Percentiles rank a stretch among this genome's conserved stretches.
These are phyloP conservation scores for Cephalopholis sonnerati DNA, from an alignment of 2,113 vertebrate species.

Conservation along the genomic window DNA sequence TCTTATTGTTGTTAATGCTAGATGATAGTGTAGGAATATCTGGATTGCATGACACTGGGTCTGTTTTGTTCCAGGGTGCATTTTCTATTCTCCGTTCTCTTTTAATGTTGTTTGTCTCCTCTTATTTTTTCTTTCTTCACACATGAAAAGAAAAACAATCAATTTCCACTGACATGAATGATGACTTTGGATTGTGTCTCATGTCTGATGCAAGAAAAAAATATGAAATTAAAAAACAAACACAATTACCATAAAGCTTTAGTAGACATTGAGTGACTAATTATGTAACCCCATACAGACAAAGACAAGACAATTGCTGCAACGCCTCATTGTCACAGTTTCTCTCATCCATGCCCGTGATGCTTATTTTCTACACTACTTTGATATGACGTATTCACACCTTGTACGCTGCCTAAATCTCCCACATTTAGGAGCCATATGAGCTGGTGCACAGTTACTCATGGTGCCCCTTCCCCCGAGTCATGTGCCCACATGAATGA, in stretches of 20 bases:
- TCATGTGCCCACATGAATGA: slow-evolving; percentile 42
- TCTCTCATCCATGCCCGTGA: background rate
- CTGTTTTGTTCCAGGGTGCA: slow-evolving; percentile 12
- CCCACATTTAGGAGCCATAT: slow-evolving; percentile 31
- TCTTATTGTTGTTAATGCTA: slow-evolving; percentile 1
- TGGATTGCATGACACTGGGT: background rate
- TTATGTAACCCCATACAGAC: background rate
- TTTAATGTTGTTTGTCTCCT: slow-evolving; percentile 1
- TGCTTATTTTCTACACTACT: background rate
- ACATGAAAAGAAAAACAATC: background rate
- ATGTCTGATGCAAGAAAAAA: background rate
- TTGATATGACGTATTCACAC: slow-evolving; percentile 13
- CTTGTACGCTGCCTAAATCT: slow-evolving; percentile 41
- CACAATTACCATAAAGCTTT: background rate
- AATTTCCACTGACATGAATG: background rate
- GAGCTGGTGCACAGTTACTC: slow-evolving; percentile 22
- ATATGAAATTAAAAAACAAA: background rate
- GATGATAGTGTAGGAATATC: slow-evolving; percentile 26
- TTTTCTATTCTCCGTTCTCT: background rate
- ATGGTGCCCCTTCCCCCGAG: background rate
- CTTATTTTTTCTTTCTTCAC: background rate
- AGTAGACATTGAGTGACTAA: background rate
- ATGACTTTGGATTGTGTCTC: background rate
- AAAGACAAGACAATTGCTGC: background rate
- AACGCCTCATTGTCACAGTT: background rate